Base-by-base conservation (phyloP, 2,888 invertebrate species). In the Caenorhabditis sp. region DNA sequence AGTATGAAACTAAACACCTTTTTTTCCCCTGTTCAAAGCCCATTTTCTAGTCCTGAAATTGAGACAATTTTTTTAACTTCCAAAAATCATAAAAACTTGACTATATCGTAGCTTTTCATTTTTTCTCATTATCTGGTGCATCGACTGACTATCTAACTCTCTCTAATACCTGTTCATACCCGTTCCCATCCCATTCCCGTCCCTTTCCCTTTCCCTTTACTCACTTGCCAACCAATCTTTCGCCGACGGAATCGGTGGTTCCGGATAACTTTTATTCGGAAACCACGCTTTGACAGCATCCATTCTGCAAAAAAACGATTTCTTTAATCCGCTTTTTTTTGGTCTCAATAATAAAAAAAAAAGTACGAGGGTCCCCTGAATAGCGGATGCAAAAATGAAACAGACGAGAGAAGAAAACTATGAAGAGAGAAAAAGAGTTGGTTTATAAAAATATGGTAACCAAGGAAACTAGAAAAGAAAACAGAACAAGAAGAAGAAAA, bases 201-300 rank as follows among this genome's bases (percentile, higher is more conserved):
- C n/a, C n/a, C n/a, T n/a, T n/a, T n/a, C n/a, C n/a, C n/a, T n/a
- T n/a, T n/a, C 31, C 31, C 31, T 31, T 4, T 31, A 61, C 70
- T 69, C 53, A 76, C 76, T 68, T 56, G 63, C 69, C 1, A 79
- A 49, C 79, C 79, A 79, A 14, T 66, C 61, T 1, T 56, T 61
- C 0, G 70, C 69, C 1, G 71, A 71, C 49, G 79, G 79, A 25
- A 77, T 67, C 14, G 69, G 70, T 4, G 56, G 59, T 26, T 79
- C 77, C 7, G 59, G 38, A 10, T 53, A 54, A 12, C 63, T 65
- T 21, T 38, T 60, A 50, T 72, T 64, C 54, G 67, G 74, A 26
- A 79, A 75, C 56, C 77, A 70, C n/a, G 71, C 69, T 63, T 79
- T 79, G 31, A 79, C 72, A 23, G 77, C 67, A 58, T 79, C 79